These are phyloP conservation scores for Perizoma flavofasciatum DNA, from an alignment of 2,888 invertebrate genomes.

Conservation along the genomic window DNA sequence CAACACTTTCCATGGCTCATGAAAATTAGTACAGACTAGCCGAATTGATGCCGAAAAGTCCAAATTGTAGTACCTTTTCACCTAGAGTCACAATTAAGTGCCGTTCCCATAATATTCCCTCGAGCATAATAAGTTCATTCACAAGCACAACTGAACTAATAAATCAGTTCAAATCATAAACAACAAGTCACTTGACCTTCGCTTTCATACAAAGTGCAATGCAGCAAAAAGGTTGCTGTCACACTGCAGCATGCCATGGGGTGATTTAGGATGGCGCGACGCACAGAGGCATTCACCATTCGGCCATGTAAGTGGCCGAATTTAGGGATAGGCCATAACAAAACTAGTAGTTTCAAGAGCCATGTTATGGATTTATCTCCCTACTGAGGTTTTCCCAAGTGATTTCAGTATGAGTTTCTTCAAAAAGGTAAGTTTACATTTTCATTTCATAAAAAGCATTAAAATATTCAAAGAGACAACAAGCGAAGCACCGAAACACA, in stretches of 20 bases:
- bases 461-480: too few species aligned
- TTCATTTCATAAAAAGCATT: too few species aligned
- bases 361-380: not conserved
- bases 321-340: constrained; percentile 7
- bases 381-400: too few species aligned
- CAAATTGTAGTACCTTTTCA: too few species aligned
- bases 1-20: too few species aligned
- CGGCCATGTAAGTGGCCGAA: constrained; percentile 24
- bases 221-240: constrained; percentile 35
- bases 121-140: constrained; percentile 8
- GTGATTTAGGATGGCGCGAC: constrained; percentile 76
- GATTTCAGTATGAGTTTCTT: not conserved
- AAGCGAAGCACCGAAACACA: too few species aligned
- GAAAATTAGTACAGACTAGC: too few species aligned
- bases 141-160: constrained; percentile 6
- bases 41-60: too few species aligned
- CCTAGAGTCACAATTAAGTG: too few species aligned
- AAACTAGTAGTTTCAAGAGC: not conserved
- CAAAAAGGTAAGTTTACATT: too few species aligned
- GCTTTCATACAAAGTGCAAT: constrained; percentile 17
- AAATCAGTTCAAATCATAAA: constrained; percentile 21
- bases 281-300: constrained; percentile 37
- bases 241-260: constrained; percentile 47
- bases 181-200: constrained; percentile 27
- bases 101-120: too few species aligned